Percentiles rank a stretch among this genome's conserved stretches.
Conservation (phyloP, 35 echinoderm and acorn worm species). For the Apostichopus parvimensis region DNA sequence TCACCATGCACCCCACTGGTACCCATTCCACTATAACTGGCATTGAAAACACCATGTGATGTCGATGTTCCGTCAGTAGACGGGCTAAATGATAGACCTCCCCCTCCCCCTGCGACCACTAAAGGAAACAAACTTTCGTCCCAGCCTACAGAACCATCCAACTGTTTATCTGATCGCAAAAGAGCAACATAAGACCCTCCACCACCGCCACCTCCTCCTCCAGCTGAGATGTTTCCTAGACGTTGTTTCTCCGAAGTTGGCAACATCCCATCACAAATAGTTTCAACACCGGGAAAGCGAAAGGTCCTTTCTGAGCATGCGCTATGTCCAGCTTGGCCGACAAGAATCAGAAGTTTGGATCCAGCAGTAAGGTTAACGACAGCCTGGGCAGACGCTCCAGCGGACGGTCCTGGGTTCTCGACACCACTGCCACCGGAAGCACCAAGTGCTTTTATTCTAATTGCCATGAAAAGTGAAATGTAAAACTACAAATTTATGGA, state of each 20-base stretch:
- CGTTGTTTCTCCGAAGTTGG: constrained; percentile 5
- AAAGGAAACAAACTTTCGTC: constrained; percentile 37
- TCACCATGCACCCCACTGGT: constrained; percentile 42
- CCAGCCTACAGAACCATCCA: neutral
- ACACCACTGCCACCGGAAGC: constrained; percentile 79
- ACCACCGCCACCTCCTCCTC: constrained; percentile 86
- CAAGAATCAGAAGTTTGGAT: constrained; percentile 68
- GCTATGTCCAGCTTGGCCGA: constrained; percentile 75
- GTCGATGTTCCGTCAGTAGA: neutral
- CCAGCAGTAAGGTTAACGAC: constrained; percentile 67
- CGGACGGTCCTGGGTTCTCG: constrained; percentile 71
- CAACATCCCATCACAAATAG: constrained; percentile 46
- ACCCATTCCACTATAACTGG: constrained; percentile 49
- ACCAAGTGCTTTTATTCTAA: constrained; percentile 71
- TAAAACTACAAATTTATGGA: no score
- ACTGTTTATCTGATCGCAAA: neutral
- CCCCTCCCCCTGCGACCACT: constrained; percentile 85
- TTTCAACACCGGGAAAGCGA: neutral
- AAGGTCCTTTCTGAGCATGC: constrained; percentile 50
- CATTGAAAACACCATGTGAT: neutral
- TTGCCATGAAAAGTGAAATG: neutral
- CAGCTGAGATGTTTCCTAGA: constrained; percentile 58
- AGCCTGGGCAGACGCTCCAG: constrained; percentile 61
- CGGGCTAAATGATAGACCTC: constrained; percentile 71
- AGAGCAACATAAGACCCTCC: constrained; percentile 75